phyloP scores from a whole-genome alignment of 2,113 vertebrate species.

The Okapia johnstoni region DNA sequence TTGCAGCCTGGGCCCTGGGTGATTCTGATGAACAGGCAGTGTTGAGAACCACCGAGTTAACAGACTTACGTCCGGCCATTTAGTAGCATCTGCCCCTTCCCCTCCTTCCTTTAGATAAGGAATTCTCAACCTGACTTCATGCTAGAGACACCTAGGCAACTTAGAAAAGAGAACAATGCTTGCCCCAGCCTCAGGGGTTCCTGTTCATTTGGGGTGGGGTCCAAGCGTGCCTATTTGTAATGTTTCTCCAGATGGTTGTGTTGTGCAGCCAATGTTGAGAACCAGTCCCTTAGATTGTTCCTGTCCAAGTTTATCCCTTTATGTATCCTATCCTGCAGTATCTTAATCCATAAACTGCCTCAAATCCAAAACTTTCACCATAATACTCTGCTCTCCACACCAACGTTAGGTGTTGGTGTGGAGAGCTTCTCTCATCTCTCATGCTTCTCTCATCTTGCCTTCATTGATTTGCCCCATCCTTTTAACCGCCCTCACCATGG shows the following conservation, averaged over 20 bases:
- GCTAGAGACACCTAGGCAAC: not conserved
- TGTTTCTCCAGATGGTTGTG: not conserved
- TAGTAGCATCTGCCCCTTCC: not conserved
- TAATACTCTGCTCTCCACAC: not conserved
- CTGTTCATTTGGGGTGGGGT: not conserved
- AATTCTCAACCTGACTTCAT: not conserved
- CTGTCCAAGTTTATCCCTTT: not conserved
- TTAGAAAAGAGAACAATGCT: not conserved
- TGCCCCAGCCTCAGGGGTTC: not conserved
- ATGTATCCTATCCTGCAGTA: not conserved
- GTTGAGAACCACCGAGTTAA: not conserved
- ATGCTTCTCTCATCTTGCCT: not conserved
- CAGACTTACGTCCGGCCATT: not conserved
- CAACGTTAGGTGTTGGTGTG: not conserved
- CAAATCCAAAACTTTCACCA: not conserved
- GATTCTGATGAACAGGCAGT: not conserved
- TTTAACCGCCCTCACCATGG: not conserved
- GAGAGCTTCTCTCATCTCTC: not conserved
- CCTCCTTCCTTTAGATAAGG: not conserved
- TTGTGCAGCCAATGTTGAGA: not conserved
- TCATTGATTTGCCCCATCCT: not conserved
- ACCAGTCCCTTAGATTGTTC: not conserved
- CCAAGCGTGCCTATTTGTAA: not conserved
- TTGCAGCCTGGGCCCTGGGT: not conserved
- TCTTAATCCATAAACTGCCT: not conserved